Base-by-base conservation (phyloP, 2,797 vertebrate genomes). In the Enteromius mattozi region DNA sequence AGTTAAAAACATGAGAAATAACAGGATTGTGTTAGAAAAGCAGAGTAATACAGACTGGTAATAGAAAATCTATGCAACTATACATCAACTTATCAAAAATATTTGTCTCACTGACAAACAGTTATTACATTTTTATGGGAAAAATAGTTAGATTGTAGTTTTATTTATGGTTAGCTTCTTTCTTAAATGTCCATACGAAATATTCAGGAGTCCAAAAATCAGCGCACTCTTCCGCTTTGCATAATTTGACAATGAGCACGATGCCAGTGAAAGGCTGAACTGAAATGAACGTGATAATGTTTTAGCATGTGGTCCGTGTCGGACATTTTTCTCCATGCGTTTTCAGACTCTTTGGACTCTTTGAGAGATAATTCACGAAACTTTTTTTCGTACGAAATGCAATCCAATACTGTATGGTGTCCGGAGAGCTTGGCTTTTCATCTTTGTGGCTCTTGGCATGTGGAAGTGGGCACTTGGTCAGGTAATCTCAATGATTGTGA, bases 1-100 rank as follows among this genome's bases (percentile, higher is more conserved):
- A 69, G 61, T 85, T 81, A 45, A 81, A 86, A 77, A 87, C 68
- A 70, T 66, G n/a, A 81, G 47, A 37, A 3, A 49, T n/a, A n/a
- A 24, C 7, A 47, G 1, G 61, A 63, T 63, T 19, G 51, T 74
- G 81, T 75, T 82, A 82, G 16, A 47, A 76, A 37, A 66, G 63
- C 30, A 76, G 33, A 76, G 45, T 2, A 21, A 37, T 21, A 24
- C 21, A 37, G 19, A 35, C 24, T 19, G 5, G 42, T 6, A 65
- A 82, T 37, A 35, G 69, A 74, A 17, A 61, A 63, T 24, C 27
- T 74, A 63, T 24, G 37, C 27, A 45, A 61, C 45, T 74, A 63
- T 70, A 81, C 49, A 81, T 24, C n/a, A 17, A 70, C 51, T 13
- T 56, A 70, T 30, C 2, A 27, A 70, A 70, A 21, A 24, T 19